phyloP scores from a whole-genome alignment of 2,797 vertebrate species.

The Bradypus variegatus region DNA sequence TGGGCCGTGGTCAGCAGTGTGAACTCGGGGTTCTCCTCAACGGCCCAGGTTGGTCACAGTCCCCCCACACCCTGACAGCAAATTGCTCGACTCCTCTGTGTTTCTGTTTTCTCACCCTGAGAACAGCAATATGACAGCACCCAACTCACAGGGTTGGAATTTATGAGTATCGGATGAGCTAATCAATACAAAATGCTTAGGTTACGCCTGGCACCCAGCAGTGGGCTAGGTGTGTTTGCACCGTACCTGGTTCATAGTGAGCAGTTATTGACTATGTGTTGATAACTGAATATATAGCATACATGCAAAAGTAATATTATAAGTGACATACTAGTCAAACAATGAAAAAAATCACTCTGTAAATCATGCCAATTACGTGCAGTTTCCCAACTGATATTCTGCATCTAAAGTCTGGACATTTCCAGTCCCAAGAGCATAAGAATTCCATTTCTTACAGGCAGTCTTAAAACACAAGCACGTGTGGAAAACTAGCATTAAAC shows the following conservation, averaged over 20 bases:
- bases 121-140: background rate
- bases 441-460: background rate
- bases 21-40: no score
- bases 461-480: background rate
- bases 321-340: background rate
- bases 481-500: background rate
- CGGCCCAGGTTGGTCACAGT: accelerated
- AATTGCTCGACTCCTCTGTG: background rate
- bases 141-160: accelerated
- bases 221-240: accelerated
- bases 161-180: no score
- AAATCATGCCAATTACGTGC: background rate
- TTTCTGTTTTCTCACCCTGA: background rate
- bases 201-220: background rate
- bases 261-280: no score
- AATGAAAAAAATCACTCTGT: background rate
- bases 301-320: no score
- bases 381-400: background rate
- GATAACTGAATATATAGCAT: no score
- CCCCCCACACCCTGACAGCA: background rate
- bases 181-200: accelerated
- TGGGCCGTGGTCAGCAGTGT: no score
- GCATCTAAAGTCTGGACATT: background rate
- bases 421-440: no score
- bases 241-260: accelerated